Conservation (phyloP, 1,140 invertebrate genomes). For the Hesperophylax magnus region DNA sequence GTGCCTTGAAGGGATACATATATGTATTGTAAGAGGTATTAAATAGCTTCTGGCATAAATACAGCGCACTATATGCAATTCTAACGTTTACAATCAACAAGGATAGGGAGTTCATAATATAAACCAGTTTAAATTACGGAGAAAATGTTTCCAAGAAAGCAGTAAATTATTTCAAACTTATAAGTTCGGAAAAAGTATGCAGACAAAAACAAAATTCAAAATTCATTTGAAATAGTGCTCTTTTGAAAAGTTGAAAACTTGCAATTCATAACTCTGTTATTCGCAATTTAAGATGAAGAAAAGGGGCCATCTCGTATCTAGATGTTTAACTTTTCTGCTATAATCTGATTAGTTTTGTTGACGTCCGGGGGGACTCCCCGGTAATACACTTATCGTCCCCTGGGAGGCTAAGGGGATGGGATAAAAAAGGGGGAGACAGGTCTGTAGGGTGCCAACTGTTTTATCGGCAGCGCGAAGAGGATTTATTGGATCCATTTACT, state of each 20-base stretch:
- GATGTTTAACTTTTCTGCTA: slow-evolving; percentile 17
- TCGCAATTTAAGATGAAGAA: slow-evolving; percentile 14
- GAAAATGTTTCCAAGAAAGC: no score
- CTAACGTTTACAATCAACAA: no score
- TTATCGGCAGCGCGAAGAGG: slow-evolving; percentile 38
- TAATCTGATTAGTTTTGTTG: slow-evolving; percentile 56
- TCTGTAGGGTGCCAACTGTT: slow-evolving; percentile 34
- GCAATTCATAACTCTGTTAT: background rate
- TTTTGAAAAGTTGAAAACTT: background rate
- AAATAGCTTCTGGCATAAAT: no score
- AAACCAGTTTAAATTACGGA: no score
- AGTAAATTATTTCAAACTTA: no score
- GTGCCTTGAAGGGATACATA: no score
- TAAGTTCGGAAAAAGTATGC: no score
- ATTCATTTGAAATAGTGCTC: no score
- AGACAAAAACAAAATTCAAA: no score
- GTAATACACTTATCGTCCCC: slow-evolving; percentile 48
- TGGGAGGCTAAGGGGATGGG: background rate
- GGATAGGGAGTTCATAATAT: no score
- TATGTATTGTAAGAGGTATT: no score
- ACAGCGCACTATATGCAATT: no score
- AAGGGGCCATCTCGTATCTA: background rate
- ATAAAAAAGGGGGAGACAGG: background rate
- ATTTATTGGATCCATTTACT: slow-evolving; percentile 51
- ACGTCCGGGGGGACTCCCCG: slow-evolving; percentile 32